A percentile compares a stretch with the other conserved stretches of the same genome.
These are phyloP conservation scores for Parambassis ranga DNA, from an alignment of 2,797 vertebrate species.

Conservation along the genomic window DNA sequence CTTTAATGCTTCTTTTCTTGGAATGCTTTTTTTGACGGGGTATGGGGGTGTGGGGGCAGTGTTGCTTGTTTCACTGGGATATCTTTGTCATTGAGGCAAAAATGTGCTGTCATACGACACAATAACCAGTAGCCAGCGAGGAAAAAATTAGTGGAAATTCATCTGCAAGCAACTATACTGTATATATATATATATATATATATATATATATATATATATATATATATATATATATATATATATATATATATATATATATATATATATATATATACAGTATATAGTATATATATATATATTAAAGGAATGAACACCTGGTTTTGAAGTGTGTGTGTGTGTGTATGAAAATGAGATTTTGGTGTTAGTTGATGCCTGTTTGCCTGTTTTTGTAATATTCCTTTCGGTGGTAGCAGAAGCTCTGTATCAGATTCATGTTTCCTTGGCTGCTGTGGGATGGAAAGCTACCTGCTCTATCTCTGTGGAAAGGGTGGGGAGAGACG, in stretches of 20 bases:
- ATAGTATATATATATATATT: too few relatives aligned
- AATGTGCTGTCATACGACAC: conserved; percentile 25
- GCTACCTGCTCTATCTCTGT: conserved; percentile 11
- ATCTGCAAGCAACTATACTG: too few relatives aligned
- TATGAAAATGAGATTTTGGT: conserved; percentile 4
- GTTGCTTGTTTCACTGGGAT: conserved; percentile 10
- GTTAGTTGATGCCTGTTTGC: neutral
- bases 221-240: too few relatives aligned
- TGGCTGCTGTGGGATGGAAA: conserved; percentile 7
- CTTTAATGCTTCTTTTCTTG: conserved; percentile 64
- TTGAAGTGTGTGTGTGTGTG: too few relatives aligned
- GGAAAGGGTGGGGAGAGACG: neutral
- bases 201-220: too few relatives aligned
- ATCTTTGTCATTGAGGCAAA: conserved; percentile 25
- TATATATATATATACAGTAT: too few relatives aligned
- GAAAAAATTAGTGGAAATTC: neutral
- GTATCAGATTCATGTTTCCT: conserved; percentile 16
- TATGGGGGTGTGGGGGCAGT: neutral
- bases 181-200: too few relatives aligned
- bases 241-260: too few relatives aligned
- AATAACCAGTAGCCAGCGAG: conserved; percentile 13
- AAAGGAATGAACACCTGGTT: too few relatives aligned
- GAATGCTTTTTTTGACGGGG: conserved; percentile 43
- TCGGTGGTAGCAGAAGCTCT: conserved; percentile 13
- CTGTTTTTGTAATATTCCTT: neutral